phyloP scores from a whole-genome alignment of 2,888 invertebrate species.

The Cosmia pyralina region DNA sequence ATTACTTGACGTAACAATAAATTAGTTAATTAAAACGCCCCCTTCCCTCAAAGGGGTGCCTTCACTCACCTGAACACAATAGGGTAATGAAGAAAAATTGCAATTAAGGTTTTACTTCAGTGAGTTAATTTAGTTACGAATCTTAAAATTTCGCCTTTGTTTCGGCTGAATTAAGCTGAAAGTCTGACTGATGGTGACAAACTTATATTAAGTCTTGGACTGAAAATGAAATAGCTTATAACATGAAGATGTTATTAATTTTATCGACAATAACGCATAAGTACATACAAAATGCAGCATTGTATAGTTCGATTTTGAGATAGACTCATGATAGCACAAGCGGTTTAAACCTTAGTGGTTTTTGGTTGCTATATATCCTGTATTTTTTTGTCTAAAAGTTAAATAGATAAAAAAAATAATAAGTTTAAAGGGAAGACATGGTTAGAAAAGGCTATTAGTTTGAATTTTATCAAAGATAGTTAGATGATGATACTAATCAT shows the following conservation, averaged over 20 bases:
- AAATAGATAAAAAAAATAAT: too few relatives aligned
- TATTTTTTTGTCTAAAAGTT: too few relatives aligned
- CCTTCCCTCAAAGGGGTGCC: constrained; percentile 33
- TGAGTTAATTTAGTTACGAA: constrained; percentile 43
- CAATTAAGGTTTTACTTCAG: constrained; percentile 57
- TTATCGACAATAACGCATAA: too few relatives aligned
- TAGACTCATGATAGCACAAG: too few relatives aligned
- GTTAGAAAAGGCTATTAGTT: background rate
- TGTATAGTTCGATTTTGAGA: too few relatives aligned
- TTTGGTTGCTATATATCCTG: too few relatives aligned
- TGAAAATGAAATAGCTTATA: background rate
- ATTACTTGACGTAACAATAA: constrained; percentile 62
- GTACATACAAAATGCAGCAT: too few relatives aligned
- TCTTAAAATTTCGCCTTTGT: constrained; percentile 31
- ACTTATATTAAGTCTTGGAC: background rate
- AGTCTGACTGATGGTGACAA: background rate
- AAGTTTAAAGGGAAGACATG: background rate
- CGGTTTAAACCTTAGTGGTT: too few relatives aligned
- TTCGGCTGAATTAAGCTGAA: constrained; percentile 12
- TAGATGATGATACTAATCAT: background rate
- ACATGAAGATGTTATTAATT: too few relatives aligned
- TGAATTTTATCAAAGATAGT: background rate
- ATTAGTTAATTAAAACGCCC: constrained; percentile 61
- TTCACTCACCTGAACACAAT: constrained; percentile 61
- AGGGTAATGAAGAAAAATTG: constrained; percentile 64